Percentiles rank a stretch among this genome's conserved stretches.
Evolutionary conservation across 2,113 vertebrate genomes (phyloP).

Genomic region (Diadophis punctatus): DNA sequence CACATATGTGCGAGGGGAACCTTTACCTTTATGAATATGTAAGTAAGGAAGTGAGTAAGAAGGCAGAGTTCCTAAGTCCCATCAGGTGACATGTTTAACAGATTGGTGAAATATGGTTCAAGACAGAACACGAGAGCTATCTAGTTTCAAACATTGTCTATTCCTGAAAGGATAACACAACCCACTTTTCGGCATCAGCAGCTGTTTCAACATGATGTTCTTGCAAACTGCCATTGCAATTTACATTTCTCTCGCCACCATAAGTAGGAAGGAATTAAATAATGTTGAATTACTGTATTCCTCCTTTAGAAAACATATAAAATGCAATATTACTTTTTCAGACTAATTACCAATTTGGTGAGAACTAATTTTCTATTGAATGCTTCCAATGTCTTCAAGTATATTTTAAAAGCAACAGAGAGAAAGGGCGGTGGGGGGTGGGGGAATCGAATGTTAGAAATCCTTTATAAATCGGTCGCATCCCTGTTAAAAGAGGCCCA

Average conservation of each 20-base stretch:
- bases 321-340: not conserved
- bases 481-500: not conserved
- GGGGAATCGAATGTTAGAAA: not conserved
- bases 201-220: not conserved
- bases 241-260: not conserved
- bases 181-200: not conserved
- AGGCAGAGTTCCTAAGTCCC: not conserved
- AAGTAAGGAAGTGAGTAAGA: not conserved
- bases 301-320: not conserved
- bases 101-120: not conserved
- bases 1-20: too few relatives aligned
- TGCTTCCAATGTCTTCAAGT: not conserved
- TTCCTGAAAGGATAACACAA: not conserved
- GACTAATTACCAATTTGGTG: not conserved
- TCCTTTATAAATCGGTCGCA: not conserved
- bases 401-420: not conserved
- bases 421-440: fast-evolving
- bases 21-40: too few relatives aligned
- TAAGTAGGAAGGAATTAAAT: not conserved
- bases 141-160: not conserved
- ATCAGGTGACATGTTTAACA: not conserved
- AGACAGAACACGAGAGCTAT: not conserved
- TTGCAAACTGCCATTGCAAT: not conserved
- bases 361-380: not conserved
- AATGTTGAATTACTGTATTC: not conserved